phyloP scores from a whole-genome alignment of 2,888 invertebrate species.

The Periphyllus acericola region DNA sequence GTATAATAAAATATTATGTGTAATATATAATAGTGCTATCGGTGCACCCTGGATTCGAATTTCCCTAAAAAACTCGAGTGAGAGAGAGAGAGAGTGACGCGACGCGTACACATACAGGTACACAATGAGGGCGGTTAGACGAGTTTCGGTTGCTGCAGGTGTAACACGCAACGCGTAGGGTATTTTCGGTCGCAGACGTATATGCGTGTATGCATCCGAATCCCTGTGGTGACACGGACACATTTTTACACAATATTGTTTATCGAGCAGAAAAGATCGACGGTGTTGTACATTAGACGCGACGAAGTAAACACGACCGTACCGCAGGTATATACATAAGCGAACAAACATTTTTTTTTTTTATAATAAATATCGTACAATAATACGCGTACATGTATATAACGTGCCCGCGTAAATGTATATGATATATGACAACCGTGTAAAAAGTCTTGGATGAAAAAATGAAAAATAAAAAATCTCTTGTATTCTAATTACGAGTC shows the following conservation, averaged over 20 bases:
- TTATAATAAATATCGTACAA: neutral
- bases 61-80: constrained; percentile 37
- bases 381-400: no score
- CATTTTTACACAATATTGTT: constrained; percentile 35
- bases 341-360: neutral
- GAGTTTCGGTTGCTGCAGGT: constrained; percentile 43
- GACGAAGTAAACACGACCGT: neutral
- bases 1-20: neutral
- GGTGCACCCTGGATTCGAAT: constrained; percentile 24
- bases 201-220: neutral
- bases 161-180: constrained; percentile 43
- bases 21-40: neutral
- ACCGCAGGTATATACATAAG: neutral
- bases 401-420: neutral
- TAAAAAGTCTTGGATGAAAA: constrained; percentile 37
- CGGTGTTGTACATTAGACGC: neutral
- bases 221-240: constrained; percentile 42
- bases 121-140: constrained; percentile 40
- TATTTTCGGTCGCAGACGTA: neutral
- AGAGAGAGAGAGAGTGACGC: neutral
- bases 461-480: constrained; percentile 10
- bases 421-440: constrained; percentile 20
- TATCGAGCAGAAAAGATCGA: constrained; percentile 40
- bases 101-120: neutral
- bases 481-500: constrained; percentile 48